Evolutionary conservation across 2,888 invertebrate species (phyloP).

Genomic region (Disparrhopalites patrizii): DNA sequence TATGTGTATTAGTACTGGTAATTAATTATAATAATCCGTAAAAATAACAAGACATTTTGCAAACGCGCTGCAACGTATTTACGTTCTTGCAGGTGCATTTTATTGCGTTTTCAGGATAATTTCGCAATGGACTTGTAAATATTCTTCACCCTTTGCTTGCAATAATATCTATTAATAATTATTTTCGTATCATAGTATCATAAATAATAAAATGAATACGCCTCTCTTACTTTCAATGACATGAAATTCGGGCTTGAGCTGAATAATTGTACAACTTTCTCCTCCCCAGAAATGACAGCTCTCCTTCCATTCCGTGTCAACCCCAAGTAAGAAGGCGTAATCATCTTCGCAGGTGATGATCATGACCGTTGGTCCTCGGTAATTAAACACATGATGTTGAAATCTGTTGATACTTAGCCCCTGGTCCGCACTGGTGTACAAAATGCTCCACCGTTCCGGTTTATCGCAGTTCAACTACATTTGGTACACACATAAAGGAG

Average conservation of each 20-base stretch:
- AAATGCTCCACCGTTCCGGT: slow-evolving; percentile 70
- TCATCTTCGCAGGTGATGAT: slow-evolving; percentile 58
- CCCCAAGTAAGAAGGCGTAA: slow-evolving; percentile 70
- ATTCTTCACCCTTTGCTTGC: too few relatives aligned
- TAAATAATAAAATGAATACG: too few relatives aligned
- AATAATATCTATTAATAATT: too few relatives aligned
- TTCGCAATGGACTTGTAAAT: too few relatives aligned
- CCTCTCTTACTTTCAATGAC: slow-evolving; percentile 54
- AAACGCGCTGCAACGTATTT: too few relatives aligned
- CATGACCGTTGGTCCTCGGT: slow-evolving; percentile 60
- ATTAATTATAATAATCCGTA: neutral
- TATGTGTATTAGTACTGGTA: neutral
- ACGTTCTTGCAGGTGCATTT: too few relatives aligned
- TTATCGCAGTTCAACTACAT: too few relatives aligned
- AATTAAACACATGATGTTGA: slow-evolving; percentile 77
- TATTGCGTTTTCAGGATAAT: too few relatives aligned
- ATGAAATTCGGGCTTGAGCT: slow-evolving; percentile 60
- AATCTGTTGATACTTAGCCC: slow-evolving; percentile 69
- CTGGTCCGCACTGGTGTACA: slow-evolving; percentile 79
- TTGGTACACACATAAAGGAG: too few relatives aligned
- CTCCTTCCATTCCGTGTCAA: slow-evolving; percentile 79
- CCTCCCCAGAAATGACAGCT: slow-evolving; percentile 79
- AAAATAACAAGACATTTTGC: too few relatives aligned
- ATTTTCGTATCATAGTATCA: neutral
- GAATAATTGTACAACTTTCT: slow-evolving; percentile 71